A percentile compares a stretch with the other conserved stretches of the same genome.
Evolutionary conservation across 2,888 invertebrate genomes (phyloP).

Genomic region (Metalampra italica): DNA sequence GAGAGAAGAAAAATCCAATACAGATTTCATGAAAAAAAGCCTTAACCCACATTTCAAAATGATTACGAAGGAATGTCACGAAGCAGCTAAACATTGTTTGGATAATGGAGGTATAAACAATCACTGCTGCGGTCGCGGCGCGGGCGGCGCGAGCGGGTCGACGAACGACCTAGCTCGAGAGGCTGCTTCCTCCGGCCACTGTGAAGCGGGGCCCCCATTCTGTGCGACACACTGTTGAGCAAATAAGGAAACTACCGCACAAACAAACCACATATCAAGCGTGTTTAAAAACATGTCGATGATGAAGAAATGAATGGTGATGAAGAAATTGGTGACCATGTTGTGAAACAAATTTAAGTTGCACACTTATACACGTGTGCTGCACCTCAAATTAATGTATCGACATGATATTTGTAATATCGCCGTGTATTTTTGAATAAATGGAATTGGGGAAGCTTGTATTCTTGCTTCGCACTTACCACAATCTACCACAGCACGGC

Average conservation of each 20-base stretch:
- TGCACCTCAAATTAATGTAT: too few species aligned
- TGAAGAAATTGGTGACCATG: too few species aligned
- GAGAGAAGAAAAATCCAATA: background rate
- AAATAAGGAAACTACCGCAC: slow-evolving; percentile 2
- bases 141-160: slow-evolving; percentile 49
- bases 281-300: background rate
- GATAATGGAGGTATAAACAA: slow-evolving; percentile 71
- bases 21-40: slow-evolving; percentile 51
- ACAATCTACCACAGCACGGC: too few species aligned
- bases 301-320: too few species aligned
- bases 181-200: slow-evolving; percentile 33
- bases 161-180: slow-evolving; percentile 72
- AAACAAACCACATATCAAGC: background rate
- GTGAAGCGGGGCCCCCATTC: background rate
- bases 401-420: too few species aligned
- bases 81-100: slow-evolving; percentile 65
- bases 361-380: too few species aligned
- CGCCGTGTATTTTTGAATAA: too few species aligned
- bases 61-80: slow-evolving; percentile 75
- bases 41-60: slow-evolving; percentile 70
- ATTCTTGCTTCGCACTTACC: too few species aligned
- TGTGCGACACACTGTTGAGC: background rate
- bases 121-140: slow-evolving; percentile 49
- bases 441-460: too few species aligned
- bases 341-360: too few species aligned